phyloP scores from a whole-genome alignment of 2,888 invertebrate species.

The Nomada ferruginata region DNA sequence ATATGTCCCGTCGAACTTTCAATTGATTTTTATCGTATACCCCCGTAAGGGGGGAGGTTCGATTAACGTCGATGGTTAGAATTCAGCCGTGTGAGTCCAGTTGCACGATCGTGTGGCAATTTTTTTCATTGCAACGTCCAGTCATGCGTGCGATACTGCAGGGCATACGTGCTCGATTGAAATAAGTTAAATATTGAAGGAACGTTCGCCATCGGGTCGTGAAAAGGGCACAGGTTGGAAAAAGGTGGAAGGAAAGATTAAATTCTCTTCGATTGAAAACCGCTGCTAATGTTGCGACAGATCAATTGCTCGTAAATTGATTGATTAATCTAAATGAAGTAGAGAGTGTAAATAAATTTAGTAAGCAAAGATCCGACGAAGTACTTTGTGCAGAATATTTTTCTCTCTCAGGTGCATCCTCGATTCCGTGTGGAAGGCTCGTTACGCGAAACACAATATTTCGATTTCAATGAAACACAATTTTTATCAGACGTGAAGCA shows the following conservation, averaged over 20 bases:
- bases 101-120: constrained; percentile 2
- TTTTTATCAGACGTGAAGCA: constrained; percentile 16
- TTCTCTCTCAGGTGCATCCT: neutral
- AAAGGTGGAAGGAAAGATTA: neutral
- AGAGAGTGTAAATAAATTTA: neutral
- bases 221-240: neutral
- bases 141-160: constrained; percentile 61
- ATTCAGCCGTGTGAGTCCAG: constrained; percentile 41
- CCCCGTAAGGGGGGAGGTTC: constrained; percentile 34
- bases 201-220: neutral
- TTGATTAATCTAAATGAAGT: neutral
- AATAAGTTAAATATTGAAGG: constrained; percentile 49
- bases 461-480: constrained; percentile 27
- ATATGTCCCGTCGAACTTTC: constrained; percentile 34
- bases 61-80: constrained; percentile 61
- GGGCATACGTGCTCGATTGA: constrained; percentile 48
- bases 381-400: neutral
- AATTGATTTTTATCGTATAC: constrained; percentile 65
- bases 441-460: constrained; percentile 13
- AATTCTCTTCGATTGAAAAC: neutral
- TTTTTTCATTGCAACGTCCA: constrained; percentile 55
- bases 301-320: neutral
- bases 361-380: neutral
- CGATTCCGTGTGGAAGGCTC: constrained; percentile 34
- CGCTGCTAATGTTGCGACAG: neutral